phyloP scores from a whole-genome alignment of 2,113 vertebrate species.

The Chitala chitala region DNA sequence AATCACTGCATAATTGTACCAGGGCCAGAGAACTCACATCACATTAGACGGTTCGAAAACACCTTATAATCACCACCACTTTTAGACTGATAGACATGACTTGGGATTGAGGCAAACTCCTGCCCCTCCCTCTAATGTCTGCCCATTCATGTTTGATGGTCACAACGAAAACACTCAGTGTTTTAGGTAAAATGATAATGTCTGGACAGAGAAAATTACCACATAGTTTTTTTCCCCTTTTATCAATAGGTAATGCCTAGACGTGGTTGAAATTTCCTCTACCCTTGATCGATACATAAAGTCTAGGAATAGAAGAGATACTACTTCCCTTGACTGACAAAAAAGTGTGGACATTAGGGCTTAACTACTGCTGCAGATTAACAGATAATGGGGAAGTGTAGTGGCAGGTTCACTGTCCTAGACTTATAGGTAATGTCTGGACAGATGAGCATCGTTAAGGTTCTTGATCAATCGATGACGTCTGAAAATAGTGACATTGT shows the following conservation, averaged over 20 bases:
- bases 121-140: background rate
- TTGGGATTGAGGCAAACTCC: slow-evolving; percentile 1
- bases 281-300: background rate
- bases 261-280: slow-evolving; percentile 11
- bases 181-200: background rate
- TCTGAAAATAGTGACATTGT: background rate
- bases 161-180: background rate
- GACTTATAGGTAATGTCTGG: background rate
- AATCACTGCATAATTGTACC: slow-evolving; percentile 8
- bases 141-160: background rate
- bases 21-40: background rate
- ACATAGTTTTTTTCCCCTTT: background rate
- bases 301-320: background rate
- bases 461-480: background rate
- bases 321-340: background rate
- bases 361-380: background rate
- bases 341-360: background rate
- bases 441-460: background rate
- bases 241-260: background rate
- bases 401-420: background rate
- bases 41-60: background rate
- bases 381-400: background rate
- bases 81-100: background rate
- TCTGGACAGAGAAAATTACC: background rate
- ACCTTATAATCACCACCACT: background rate